Conservation (phyloP, 2,888 invertebrate species). For the Pterostichus niger region DNA sequence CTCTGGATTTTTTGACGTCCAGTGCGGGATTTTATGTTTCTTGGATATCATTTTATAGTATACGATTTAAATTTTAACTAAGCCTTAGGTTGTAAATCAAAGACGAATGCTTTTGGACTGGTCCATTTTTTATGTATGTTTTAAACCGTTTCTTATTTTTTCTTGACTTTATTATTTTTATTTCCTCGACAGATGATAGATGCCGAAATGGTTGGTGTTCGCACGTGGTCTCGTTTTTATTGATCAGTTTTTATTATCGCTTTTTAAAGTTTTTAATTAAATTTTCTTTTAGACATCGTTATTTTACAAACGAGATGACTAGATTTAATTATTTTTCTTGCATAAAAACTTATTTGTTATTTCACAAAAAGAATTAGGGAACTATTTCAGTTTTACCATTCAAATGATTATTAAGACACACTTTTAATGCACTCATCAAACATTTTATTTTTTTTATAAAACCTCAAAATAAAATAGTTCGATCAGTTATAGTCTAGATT, state of each 20-base stretch:
- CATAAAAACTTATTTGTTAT: not conserved
- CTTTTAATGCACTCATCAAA: too few relatives aligned
- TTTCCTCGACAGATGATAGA: conserved; percentile 1
- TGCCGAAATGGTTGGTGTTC: conserved; percentile 18
- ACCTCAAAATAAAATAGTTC: too few relatives aligned
- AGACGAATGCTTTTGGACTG: not conserved
- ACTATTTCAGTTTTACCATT: not conserved
- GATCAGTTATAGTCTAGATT: too few relatives aligned
- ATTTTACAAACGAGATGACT: not conserved
- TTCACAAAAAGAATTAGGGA: not conserved
- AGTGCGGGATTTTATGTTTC: conserved; percentile 35
- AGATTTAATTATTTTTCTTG: not conserved
- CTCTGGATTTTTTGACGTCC: not conserved
- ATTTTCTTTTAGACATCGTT: conserved; percentile 5
- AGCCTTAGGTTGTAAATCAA: conserved; percentile 62
- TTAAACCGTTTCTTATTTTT: conserved; percentile 34
- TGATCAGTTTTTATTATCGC: conserved; percentile 35
- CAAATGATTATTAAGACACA: too few relatives aligned
- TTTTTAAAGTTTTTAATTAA: conserved; percentile 47
- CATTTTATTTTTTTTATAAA: too few relatives aligned
- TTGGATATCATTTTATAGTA: conserved; percentile 62
- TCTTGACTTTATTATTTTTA: conserved; percentile 25
- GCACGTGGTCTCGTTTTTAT: conserved; percentile 45
- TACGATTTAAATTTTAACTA: conserved; percentile 65
- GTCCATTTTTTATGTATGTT: conserved; percentile 47